Percentiles rank a stretch among this genome's conserved stretches.
Evolutionary conservation across 2,888 invertebrate species (phyloP).

Genomic region (Pseudococcus jackbeardsleyi): DNA sequence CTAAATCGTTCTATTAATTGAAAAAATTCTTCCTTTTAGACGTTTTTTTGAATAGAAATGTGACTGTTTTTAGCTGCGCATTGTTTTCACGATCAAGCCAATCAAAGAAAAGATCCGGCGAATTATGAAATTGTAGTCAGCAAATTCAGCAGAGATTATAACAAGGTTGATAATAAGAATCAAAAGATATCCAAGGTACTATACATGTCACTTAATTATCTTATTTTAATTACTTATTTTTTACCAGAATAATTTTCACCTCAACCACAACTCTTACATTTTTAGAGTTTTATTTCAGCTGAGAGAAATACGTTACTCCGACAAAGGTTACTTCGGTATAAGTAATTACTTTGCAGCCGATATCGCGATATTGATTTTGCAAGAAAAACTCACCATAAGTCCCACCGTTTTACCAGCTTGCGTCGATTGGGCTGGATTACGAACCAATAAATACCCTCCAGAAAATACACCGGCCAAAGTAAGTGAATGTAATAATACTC

Average conservation of each 20-base stretch:
- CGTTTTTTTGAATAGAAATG: not conserved
- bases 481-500: not conserved
- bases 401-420: constrained; percentile 66
- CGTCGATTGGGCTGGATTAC: constrained; percentile 64
- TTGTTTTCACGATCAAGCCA: constrained; percentile 44
- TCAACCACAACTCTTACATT: too few relatives aligned
- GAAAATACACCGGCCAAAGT: constrained; percentile 66
- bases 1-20: too few relatives aligned
- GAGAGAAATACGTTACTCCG: constrained; percentile 21
- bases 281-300: not conserved
- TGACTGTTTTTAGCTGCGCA: constrained; percentile 50
- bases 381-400: constrained; percentile 63
- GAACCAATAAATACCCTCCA: constrained; percentile 14
- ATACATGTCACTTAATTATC: not conserved
- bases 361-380: constrained; percentile 66
- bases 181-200: not conserved
- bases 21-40: too few relatives aligned
- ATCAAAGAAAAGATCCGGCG: not conserved
- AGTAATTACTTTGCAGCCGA: constrained; percentile 66
- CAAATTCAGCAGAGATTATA: constrained; percentile 39
- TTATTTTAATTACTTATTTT: too few relatives aligned
- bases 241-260: too few relatives aligned
- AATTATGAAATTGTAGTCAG: constrained; percentile 45
- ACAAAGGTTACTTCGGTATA: constrained; percentile 64
- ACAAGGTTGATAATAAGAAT: not conserved